These are phyloP conservation scores for Venusia cambrica DNA, from an alignment of 2,888 invertebrate genomes.

Conservation along the genomic window DNA sequence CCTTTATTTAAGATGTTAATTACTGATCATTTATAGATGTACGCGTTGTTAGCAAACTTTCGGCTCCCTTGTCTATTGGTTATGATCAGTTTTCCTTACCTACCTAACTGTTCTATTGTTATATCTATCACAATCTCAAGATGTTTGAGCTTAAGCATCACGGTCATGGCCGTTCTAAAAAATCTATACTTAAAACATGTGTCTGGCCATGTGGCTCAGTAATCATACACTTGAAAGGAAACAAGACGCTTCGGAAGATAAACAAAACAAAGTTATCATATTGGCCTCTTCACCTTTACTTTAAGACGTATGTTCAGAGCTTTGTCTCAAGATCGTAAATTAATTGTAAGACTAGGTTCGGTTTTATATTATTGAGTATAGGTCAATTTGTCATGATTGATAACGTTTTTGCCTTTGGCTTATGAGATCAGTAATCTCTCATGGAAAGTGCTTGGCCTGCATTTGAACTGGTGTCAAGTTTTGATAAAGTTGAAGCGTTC, in stretches of 20 bases:
- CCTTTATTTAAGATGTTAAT: no score
- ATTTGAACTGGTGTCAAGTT: no score
- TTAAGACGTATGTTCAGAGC: no score
- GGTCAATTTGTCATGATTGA: no score
- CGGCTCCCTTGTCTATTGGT: background rate
- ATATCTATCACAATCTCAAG: conserved; percentile 7
- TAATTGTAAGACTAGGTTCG: no score
- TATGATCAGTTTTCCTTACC: conserved; percentile 2
- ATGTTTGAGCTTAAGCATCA: conserved; percentile 41
- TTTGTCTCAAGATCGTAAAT: no score
- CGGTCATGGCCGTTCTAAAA: conserved; percentile 53
- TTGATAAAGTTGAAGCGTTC: no score
- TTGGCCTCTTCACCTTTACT: conserved; percentile 27
- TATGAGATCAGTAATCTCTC: no score
- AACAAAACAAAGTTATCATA: conserved; percentile 40
- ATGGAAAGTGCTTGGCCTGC: no score
- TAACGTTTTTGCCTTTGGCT: no score
- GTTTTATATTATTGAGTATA: no score
- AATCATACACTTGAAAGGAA: conserved; percentile 57
- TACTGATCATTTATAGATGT: no score
- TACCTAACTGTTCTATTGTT: conserved; percentile 2
- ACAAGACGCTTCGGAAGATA: conserved; percentile 34
- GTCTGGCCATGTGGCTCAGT: conserved; percentile 62
- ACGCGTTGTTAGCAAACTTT: background rate
- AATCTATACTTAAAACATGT: conserved; percentile 50